Conservation (phyloP, 30 jellyfish, hydroid and myxozoan species). For the Hydra vulgaris region DNA sequence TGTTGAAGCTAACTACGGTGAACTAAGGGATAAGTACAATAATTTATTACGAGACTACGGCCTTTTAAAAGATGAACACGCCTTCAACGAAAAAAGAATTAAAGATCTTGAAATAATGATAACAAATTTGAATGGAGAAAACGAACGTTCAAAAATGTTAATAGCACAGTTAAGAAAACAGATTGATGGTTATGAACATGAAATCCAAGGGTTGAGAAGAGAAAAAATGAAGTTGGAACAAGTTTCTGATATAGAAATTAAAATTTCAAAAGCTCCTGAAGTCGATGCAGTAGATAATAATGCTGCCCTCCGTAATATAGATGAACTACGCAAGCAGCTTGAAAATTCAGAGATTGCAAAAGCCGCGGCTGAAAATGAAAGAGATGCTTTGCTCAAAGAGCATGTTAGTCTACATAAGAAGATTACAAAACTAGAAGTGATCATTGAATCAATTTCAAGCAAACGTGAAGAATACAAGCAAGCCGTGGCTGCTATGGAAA, state of each 20-base stretch:
- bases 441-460: constrained; percentile 55
- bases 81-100: constrained; percentile 51
- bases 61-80: constrained; percentile 51
- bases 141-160: constrained; percentile 45
- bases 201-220: constrained; percentile 32
- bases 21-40: constrained; percentile 55
- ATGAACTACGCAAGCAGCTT: constrained; percentile 46
- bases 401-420: constrained; percentile 58
- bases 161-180: constrained; percentile 45
- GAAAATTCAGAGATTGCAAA: constrained; percentile 45
- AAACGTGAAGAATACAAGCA: constrained; percentile 87
- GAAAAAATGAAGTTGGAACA: constrained; percentile 32
- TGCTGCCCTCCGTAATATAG: constrained; percentile 40
- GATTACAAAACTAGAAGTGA: constrained; percentile 79
- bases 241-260: constrained; percentile 7
- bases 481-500: constrained; percentile 36
- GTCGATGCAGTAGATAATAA: constrained; percentile 16
- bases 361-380: constrained; percentile 65
- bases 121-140: constrained; percentile 43
- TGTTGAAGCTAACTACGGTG: constrained; percentile 57
- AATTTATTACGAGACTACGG: constrained; percentile 54
- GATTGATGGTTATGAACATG: constrained; percentile 54
- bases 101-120: constrained; percentile 70
- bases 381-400: constrained; percentile 55
- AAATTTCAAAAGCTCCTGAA: background rate